Conservation (phyloP, 2,113 vertebrate genomes). For the Ptyas mucosa region DNA sequence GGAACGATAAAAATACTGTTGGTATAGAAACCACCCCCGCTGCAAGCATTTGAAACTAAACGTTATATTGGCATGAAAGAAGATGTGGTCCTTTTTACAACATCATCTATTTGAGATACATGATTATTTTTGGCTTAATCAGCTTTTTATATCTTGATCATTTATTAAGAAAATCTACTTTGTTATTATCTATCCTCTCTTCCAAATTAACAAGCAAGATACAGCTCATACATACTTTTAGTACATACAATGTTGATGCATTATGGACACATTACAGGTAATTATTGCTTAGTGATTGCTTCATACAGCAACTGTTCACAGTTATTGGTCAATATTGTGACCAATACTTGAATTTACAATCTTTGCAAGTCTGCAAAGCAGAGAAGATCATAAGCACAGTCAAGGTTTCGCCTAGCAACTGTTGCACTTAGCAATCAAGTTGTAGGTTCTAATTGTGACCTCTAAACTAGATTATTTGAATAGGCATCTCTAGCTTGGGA, state of each 20-base stretch:
- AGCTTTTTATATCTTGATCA: conserved; percentile 43
- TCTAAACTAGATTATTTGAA: background rate
- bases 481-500: background rate
- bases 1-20: background rate
- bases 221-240: conserved; percentile 1
- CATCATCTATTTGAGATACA: conserved; percentile 9
- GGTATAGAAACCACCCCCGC: background rate
- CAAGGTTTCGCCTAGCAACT: background rate
- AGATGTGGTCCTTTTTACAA: background rate
- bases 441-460: background rate
- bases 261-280: background rate
- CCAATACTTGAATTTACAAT: background rate
- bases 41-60: background rate
- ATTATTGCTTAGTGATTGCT: background rate
- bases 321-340: background rate
- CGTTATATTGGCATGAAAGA: background rate
- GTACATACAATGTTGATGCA: background rate
- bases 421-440: background rate
- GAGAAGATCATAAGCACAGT: background rate
- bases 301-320: background rate
- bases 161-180: conserved; percentile 52
- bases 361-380: background rate
- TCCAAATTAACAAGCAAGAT: conserved; percentile 31
- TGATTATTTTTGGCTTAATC: conserved; percentile 21
- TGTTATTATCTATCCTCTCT: conserved; percentile 56